These are phyloP conservation scores for Drosophila novamexicana DNA, from an alignment of 1,140 invertebrate species.

Conservation along the genomic window DNA sequence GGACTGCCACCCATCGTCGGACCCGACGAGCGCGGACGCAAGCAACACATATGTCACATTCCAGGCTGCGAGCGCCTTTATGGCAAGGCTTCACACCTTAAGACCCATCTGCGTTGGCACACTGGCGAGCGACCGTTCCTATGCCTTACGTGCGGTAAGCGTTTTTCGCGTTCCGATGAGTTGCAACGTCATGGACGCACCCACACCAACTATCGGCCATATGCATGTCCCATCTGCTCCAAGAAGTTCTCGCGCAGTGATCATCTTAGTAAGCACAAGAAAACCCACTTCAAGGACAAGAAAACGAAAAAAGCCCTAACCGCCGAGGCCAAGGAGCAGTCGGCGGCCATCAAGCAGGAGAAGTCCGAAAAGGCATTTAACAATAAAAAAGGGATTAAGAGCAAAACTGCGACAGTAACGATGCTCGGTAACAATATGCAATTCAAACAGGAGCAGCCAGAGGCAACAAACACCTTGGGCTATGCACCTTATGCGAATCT, in stretches of 20 bases:
- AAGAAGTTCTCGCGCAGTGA: constrained; percentile 94
- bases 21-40: constrained; percentile 87
- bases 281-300: constrained; percentile 88
- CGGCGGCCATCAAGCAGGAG: constrained; percentile 64
- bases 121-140: constrained; percentile 91
- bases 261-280: constrained; percentile 93
- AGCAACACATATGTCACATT: constrained; percentile 95
- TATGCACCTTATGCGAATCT: constrained; percentile 74
- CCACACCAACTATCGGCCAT: constrained; percentile 93
- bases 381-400: constrained; percentile 29
- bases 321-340: constrained; percentile 72
- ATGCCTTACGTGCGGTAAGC: constrained; percentile 93
- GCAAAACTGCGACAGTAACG: constrained; percentile 1
- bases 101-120: constrained; percentile 94
- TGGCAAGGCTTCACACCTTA: constrained; percentile 95
- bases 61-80: constrained; percentile 96
- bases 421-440: constrained; percentile 36
- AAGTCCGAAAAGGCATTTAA: constrained; percentile 39
- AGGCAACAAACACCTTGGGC: constrained; percentile 32
- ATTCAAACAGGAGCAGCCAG: constrained; percentile 73
- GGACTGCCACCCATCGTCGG: constrained; percentile 86
- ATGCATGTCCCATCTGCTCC: constrained; percentile 89
- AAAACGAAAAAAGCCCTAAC: constrained; percentile 77
- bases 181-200: constrained; percentile 92
- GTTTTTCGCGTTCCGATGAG: constrained; percentile 95